Base-by-base conservation (phyloP, 2,888 invertebrate genomes). In the Muscina levida region DNA sequence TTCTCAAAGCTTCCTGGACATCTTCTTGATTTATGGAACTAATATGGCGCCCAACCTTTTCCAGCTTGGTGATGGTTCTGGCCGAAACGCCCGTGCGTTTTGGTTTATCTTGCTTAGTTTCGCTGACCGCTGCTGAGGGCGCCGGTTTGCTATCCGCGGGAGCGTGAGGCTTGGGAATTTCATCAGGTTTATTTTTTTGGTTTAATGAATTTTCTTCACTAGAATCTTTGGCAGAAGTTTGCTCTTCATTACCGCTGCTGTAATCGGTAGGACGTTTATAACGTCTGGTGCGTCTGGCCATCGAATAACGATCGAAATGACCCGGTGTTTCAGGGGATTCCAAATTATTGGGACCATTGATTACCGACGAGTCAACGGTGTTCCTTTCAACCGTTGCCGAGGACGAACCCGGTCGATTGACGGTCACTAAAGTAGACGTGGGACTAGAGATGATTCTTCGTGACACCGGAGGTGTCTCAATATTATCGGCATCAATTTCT, bases 401-500 rank as follows among this genome's bases (percentile, higher is more conserved):
- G 67, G 84, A 84, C 0, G 88, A 83, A 56, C 86, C 24, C 17
- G 65, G 44, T 22, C 80, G 59, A 68, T 81, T 83, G 1, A 88
- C 85, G 1, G 87, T 88, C 51, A 89, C 86, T 53, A 88, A 84
- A 11, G 89, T 88, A 17, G 86, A 85, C 42, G 76, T 88, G 71
- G 88, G 85, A 57, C 84, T 86, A 77, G 84, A 77, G 10, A 88
- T 84, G 8, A 87, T 79, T 84, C 95, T 93, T 73, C 97, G 92
- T 17, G 94, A 94, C 0, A 94, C 95, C 4, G 97, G 97, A 19
- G 97, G 97, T 1, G 97, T 97, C 91, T 97, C 97, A 39, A 97
- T 95, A 85, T 97, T 97, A 85, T 97, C 97, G 1, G 96, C 96
- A 89, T 97, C 97, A 48, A 97, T 96, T 87, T 97, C 96, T 11